Evolutionary conservation across 2,888 invertebrate species (phyloP), one percentile per base, ranked within the genome.

Genomic region (Boloria euphrosyne): DNA sequence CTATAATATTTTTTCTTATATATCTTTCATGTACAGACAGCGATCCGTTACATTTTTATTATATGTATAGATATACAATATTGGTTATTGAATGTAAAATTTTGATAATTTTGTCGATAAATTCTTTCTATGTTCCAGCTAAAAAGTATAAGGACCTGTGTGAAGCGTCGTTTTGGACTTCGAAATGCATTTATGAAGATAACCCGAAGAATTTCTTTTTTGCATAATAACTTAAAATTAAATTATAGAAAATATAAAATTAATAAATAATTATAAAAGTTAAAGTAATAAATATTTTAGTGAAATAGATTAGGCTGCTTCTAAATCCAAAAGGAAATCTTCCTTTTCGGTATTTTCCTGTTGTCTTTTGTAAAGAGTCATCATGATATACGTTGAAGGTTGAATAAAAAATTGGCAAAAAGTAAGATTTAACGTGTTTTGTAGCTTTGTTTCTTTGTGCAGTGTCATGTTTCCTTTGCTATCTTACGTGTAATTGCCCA

Each of bases 81-180:
- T 7, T 18, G 50, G 46, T 53, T 50, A 3, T 50, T 43, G 5
- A 14, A 43, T 55, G 14, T 3, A 14, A 27, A 14, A 1, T 3
- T n/a, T 18, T 0, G 13, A 44, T 6, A n/a, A 46, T 46, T 46
- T 62, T 7, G 7, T 16, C 13, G 17, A 38, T 6, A 38, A 17
- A 18, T 60, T 13, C 22, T 62, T 13, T 31, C 47, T 16, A 71
- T 47, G 60, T 87, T 83, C 53, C 85, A 91, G 91, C 82, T 31
- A 85, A 84, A 68, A 88, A 87, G 66, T 85, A 88, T 74, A 89
- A 89, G 71, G 90, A 91, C 62, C 57, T 91, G 1, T 91, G 91
- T 68, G 90, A 90, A 72, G 82, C 84, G 3, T 84, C 89, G 0
- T 91, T 76, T 71, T 88, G 85, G 84, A 76, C 83, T 4, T 82